Conservation (phyloP, 1,140 invertebrate genomes). For the Asobara japonica region DNA sequence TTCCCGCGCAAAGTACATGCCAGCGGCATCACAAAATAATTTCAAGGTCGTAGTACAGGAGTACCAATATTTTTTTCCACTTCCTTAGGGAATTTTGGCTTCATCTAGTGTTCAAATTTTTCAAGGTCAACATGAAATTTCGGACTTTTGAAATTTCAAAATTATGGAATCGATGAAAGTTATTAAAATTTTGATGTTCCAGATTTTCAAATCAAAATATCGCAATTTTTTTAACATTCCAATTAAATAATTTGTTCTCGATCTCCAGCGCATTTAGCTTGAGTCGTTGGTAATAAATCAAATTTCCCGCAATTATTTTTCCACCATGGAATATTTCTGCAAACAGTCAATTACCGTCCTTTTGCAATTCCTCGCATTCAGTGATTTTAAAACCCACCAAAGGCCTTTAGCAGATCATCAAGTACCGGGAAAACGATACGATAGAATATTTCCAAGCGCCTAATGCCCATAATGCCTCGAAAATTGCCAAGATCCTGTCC, state of each 20-base stretch:
- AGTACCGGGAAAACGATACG: background rate
- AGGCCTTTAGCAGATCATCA: background rate
- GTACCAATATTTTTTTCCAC: too few species aligned
- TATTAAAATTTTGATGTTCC: background rate
- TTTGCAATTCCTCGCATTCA: background rate
- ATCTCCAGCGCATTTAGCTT: too few species aligned
- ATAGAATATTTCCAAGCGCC: background rate
- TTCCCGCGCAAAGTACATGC: too few species aligned
- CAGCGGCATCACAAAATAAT: too few species aligned
- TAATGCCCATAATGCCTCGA: background rate
- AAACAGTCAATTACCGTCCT: background rate
- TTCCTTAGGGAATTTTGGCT: too few species aligned
- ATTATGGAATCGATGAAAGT: background rate
- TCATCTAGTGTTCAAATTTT: too few species aligned
- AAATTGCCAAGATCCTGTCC: background rate
- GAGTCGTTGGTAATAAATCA: too few species aligned
- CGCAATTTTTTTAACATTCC: background rate
- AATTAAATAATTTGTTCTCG: background rate
- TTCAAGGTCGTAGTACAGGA: too few species aligned
- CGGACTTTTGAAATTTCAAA: background rate
- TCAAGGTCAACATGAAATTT: too few species aligned
- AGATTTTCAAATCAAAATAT: background rate
- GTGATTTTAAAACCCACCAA: background rate
- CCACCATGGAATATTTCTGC: too few species aligned
- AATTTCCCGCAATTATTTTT: too few species aligned